Base-by-base conservation (phyloP, 2,797 vertebrate species). In the Lepilemur septentrionalis region DNA sequence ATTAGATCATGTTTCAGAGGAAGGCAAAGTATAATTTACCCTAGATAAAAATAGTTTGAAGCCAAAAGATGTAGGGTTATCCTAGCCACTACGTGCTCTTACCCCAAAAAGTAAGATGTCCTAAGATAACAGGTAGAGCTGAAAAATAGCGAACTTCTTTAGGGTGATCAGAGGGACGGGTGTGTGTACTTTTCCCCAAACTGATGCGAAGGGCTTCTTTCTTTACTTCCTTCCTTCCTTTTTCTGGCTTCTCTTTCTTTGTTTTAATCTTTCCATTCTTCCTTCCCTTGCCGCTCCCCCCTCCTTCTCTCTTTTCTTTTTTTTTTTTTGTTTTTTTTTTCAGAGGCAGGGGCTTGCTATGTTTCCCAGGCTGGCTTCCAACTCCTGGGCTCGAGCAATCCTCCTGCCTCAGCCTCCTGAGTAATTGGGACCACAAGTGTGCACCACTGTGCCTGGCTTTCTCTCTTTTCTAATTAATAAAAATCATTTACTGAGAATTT, bases 11-110 rank as follows among this genome's bases (percentile, higher is more conserved):
- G 55, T 81, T 81, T 89, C 57, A 89, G 80, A 78, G 46, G 89
- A 82, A 70, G 81, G 18, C 23, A 15, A 81, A 91, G 41, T 28
- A 48, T 81, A 94, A 81, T 61, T 76, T 91, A 23, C 25, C 50
- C 41, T 59, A 43, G 43, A 76, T 61, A 89, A 83, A 94, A 50
- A 57, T 59, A 83, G 89, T 72, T n/a, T 73, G 57, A 92, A 94
- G 7, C 18, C 46, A 61, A 48, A 69, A 76, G 41, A 63, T 43
- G 35, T 25, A 57, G 61, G 76, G n/a, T 84, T 80, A 52, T 67
- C 41, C 10, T 17, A 80, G 69, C 14, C 32, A 38, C 87, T 59
- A 23, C 59, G 14, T 89, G 43, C 38, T 67, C 18, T 85, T 57
- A 85, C 3, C 8, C 48, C 38, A 69, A 85, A 85, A 20, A 55